Evolutionary conservation across 2,113 vertebrate genomes (phyloP).

Genomic region (Ameiurus melas): DNA sequence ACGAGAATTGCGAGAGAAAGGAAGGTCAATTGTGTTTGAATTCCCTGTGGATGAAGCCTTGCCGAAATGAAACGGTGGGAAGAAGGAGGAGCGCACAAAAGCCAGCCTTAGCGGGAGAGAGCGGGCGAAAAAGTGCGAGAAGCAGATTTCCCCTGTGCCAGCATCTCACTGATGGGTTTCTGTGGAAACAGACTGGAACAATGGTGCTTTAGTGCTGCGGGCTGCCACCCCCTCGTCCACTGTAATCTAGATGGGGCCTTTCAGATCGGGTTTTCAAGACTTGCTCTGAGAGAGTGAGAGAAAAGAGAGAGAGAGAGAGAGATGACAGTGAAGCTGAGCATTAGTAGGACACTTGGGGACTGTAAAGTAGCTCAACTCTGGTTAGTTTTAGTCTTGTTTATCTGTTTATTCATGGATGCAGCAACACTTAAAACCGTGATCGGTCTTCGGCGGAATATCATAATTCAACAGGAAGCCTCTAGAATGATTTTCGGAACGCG

Average conservation of each 20-base stretch:
- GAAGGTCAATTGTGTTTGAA: slow-evolving; percentile 43
- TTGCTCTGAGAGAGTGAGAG: not conserved
- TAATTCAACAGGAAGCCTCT: not conserved
- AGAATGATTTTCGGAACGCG: not conserved
- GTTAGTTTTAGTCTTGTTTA: slow-evolving; percentile 33
- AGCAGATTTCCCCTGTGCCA: slow-evolving; percentile 60
- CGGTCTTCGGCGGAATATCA: not conserved
- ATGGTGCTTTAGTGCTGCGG: slow-evolving; percentile 70
- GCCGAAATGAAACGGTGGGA: slow-evolving; percentile 24
- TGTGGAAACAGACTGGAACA: slow-evolving; percentile 74
- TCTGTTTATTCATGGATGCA: not conserved
- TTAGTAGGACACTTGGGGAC: slow-evolving; percentile 32
- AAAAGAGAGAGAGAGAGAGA: slow-evolving; percentile 27
- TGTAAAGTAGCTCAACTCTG: not conserved
- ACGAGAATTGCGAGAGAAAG: slow-evolving; percentile 39
- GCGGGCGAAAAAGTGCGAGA: slow-evolving; percentile 45
- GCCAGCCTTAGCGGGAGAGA: slow-evolving; percentile 42
- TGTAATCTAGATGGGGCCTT: slow-evolving; percentile 71
- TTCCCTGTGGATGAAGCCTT: slow-evolving; percentile 32
- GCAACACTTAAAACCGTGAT: not conserved
- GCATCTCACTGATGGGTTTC: slow-evolving; percentile 66
- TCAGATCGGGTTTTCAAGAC: slow-evolving; percentile 64
- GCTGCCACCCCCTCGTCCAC: slow-evolving; percentile 57
- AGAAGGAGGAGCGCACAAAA: slow-evolving; percentile 50
- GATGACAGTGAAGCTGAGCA: not conserved